Base-by-base conservation (phyloP, 2,113 vertebrate species). In the Mormoops blainvillei region DNA sequence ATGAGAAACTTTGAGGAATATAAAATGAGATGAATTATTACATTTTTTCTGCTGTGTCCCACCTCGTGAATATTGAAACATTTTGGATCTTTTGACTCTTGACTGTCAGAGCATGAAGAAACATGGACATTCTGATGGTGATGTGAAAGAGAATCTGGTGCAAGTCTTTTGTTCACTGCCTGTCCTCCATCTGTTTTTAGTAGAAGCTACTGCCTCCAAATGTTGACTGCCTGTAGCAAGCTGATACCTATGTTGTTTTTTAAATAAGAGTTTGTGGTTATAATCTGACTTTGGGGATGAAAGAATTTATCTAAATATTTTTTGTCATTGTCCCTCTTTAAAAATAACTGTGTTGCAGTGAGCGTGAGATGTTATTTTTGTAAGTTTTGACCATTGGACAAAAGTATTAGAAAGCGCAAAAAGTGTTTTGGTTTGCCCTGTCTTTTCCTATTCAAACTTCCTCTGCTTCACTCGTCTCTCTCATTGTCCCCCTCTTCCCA, bases 41-140 rank as follows among this genome's bases (percentile, higher is more conserved):
- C 89, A 97, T 95, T 85, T 93, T 31, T 15, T 87, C 1, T 97
- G 38, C 76, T 95, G 26, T 87, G 89, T 87, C 92, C 97, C 89
- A 87, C 65, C 89, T 97, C 92, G 91, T 91, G 90, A 97, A 71
- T 90, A 90, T 61, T 97, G 71, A 97, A 97, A 97, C 96, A 94
- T 97, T 96, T 97, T 93, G 48, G 91, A 96, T 98, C 96, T 97
- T 98, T 97, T 98, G 97, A 95, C 95, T 97, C 96, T 97, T 98
- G 97, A 98, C 96, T 97, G 84, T 97, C 98, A 98, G 98, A 98
- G 98, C 98, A 98, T 99, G 98, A 99, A 98, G 97, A 98, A 98
- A 98, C 98, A 96, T 97, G 97, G 45, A 92, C 97, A 95, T 97
- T 98, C 97, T 98, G 96, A 95, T 67, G 86, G 89, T 97, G 98